Base-by-base conservation (phyloP, 2,113 vertebrate genomes). In the Heteronetta atricapilla region DNA sequence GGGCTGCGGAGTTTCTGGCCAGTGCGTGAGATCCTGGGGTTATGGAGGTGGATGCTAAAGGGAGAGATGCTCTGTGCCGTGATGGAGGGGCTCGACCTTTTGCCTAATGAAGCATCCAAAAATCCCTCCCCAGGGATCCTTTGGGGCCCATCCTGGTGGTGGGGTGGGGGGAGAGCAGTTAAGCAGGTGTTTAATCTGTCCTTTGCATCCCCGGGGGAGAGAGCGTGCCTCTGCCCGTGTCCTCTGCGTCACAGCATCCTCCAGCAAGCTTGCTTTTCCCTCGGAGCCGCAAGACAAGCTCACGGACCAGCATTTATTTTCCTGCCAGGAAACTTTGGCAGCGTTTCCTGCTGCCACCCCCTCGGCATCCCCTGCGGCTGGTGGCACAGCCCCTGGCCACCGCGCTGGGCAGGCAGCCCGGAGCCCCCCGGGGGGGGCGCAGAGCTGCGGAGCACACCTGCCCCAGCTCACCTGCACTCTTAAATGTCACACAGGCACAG, bases 321-420 rank as follows among this genome's bases (percentile, higher is more conserved):
- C 31, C 82, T 17, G 23, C 69, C 42, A 60, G n/a, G 83, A 80
- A 84, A 4, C 60, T 81, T 44, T 0, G 0, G 28, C 38, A 87
- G 56, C 42, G 40, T 82, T 73, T 87, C 78, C 33, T 46, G 28
- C 74, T 42, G 52, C 64, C 38, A 46, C 8, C 31, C 10, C 6
- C 2, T 55, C 13, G 0, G 40, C 20, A 3, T 25, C 26, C 59
- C 44, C 67, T 69, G 42, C 21, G 22, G 44, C 67, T 46, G 44
- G 33, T 48, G 42, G 67, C 67, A 69, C 25, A 44, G 42, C 74
- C 26, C 25, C 7, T 13, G 13, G 44, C 18, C 26, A 28, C 56
- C 7, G 4, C 9, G 60, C 84, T 2, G 70, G 95, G 94, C 83
- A 91, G 64, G 56, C 59, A 94, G 96, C 82, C 84, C 84, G 66